Evolutionary conservation across 2,888 invertebrate species (phyloP), one percentile per base, ranked within the genome.

Genomic region (Megalurothrips usitatus): DNA sequence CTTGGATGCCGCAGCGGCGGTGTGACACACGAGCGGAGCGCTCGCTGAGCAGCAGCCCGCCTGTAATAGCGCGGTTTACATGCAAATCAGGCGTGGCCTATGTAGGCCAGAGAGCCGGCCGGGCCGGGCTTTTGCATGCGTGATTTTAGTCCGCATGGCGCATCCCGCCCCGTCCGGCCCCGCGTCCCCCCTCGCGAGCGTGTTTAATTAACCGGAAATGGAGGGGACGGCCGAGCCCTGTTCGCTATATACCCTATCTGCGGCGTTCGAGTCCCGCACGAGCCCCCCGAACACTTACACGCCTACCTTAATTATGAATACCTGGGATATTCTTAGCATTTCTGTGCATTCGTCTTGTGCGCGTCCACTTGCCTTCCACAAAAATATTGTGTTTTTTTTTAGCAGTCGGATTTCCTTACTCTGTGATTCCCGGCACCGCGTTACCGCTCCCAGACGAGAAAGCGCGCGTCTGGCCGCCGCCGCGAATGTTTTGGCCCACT

Each of bases 1-100:
- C 34, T 43, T 43, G 34, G 34, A 43, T 43, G 34, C 34, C 34
- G 34, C 6, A 43, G 34, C 34, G 3, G 34, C 34, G 34, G 34
- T 43, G 34, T 43, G 34, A 43, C 34, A 43, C 6, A 43, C 34
- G 34, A 43, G 34, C 34, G 6, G 34, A 43, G 34, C 6, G 34
- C 34, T 2, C 34, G 2, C 34, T 6, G 34, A 43, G 34, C 34
- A 43, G 34, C 81, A 79, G 52, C 82, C 81, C 83, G 80, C 81
- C 80, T 82, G 83, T 80, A 81, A 80, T 82, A 82, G 80, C 79
- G 81, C 82, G 83, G 81, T 81, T 82, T 79, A 48, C 82, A 80
- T 82, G 81, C 83, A 82, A 82, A 79, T 82, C 82, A 81, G 82
- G 82, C 23, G 63, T 34, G 52, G 75, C 43, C 82, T 79, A 47